Evolutionary conservation across 2,888 invertebrate genomes (phyloP).

Genomic region (Tanytarsus gracilentus): DNA sequence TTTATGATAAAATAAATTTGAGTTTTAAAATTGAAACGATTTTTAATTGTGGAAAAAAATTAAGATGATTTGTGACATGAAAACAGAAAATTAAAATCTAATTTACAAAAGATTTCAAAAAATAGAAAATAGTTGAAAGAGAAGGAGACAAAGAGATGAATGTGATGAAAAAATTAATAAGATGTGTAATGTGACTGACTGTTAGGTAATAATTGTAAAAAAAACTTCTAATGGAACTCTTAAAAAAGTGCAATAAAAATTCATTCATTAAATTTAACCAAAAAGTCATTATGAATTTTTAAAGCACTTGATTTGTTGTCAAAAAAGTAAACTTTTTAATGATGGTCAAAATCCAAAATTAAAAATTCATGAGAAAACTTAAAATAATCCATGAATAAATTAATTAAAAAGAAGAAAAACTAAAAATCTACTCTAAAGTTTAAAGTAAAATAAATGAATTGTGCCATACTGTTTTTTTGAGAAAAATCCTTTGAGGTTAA

Average conservation of each 20-base stretch:
- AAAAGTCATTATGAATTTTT: no score
- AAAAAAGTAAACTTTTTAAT: conserved; percentile 25
- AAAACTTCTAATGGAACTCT: no score
- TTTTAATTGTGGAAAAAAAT: no score
- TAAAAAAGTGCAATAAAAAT: no score
- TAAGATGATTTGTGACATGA: conserved; percentile 24
- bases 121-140: not conserved
- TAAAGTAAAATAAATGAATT: not conserved
- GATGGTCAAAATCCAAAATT: not conserved
- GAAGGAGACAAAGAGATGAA: not conserved
- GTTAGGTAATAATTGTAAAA: no score
- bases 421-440: not conserved
- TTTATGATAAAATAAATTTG: no score
- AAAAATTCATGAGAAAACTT: not conserved
- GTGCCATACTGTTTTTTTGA: conserved; percentile 25
- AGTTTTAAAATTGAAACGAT: conserved; percentile 9
- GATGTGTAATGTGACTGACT: no score
- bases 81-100: no score
- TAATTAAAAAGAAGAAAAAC: not conserved
- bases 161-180: no score
- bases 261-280: no score
- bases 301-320: no score
- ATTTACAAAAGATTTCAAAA: conserved; percentile 5
- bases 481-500: not conserved
- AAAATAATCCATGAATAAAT: not conserved